Evolutionary conservation across 2,888 invertebrate genomes (phyloP).

Genomic region (Lasius platythorax): DNA sequence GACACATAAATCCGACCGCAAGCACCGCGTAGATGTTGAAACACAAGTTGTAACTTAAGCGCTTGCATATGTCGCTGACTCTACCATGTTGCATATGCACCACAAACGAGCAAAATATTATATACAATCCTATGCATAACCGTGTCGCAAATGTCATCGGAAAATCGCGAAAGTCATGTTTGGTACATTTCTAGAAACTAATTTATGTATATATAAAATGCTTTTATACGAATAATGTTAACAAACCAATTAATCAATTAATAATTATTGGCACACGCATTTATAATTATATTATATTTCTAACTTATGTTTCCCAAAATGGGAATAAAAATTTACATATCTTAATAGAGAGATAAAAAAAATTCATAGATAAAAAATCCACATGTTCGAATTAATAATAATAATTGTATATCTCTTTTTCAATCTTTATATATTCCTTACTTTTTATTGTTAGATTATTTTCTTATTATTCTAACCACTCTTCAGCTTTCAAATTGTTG

Average conservation of each 20-base stretch:
- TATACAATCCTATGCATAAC: conserved; percentile 4
- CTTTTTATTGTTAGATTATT: background rate
- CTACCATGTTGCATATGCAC: conserved; percentile 1
- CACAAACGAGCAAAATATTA: conserved; percentile 29
- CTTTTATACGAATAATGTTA: background rate
- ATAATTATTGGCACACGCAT: background rate
- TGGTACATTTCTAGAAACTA: background rate
- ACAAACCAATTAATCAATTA: background rate
- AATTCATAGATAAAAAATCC: background rate
- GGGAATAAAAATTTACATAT: background rate
- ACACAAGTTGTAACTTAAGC: conserved; percentile 61
- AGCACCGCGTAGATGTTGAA: conserved; percentile 57
- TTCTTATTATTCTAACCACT: background rate
- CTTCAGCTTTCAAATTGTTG: background rate
- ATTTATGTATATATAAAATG: background rate
- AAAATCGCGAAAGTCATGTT: background rate
- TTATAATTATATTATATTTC: background rate
- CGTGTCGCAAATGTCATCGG: background rate
- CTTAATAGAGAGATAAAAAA: background rate
- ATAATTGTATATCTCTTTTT: background rate
- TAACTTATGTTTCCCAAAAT: background rate
- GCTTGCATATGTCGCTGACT: conserved; percentile 15
- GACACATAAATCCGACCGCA: conserved; percentile 61
- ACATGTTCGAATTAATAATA: too few species aligned
- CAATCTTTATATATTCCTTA: background rate